phyloP scores from a whole-genome alignment of 2,888 invertebrate species.

The Petrolisthes cinctipes region DNA sequence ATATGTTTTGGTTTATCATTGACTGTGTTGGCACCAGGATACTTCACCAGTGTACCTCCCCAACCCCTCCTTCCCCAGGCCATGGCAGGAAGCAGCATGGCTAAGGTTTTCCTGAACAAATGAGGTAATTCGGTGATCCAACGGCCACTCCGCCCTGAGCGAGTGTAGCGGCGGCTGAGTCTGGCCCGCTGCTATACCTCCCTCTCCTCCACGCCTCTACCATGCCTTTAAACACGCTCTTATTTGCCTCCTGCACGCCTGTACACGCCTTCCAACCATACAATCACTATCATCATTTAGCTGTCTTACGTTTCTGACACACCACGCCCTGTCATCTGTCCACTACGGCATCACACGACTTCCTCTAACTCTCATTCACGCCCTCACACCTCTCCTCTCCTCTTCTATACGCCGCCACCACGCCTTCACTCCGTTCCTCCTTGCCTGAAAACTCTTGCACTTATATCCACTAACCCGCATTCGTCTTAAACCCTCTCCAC shows the following conservation, averaged over 20 bases:
- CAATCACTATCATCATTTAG: no score
- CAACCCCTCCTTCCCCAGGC: background rate
- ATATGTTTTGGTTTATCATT: no score
- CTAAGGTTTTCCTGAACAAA: conserved; percentile 27
- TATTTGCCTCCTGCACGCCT: no score
- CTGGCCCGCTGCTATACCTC: background rate
- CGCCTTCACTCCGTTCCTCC: background rate
- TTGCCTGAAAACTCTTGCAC: background rate
- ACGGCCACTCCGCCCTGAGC: conserved; percentile 17
- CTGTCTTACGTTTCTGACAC: no score
- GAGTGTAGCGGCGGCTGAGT: background rate
- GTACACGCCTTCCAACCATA: no score
- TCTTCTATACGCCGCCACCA: background rate
- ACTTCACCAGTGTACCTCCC: background rate
- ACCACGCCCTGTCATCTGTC: no score
- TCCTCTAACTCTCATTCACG: no score
- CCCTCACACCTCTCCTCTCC: no score
- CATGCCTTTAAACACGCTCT: no score
- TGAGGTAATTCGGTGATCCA: conserved; percentile 30
- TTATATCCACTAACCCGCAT: background rate
- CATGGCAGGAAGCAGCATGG: conserved; percentile 4
- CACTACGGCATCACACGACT: no score
- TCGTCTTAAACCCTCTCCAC: background rate
- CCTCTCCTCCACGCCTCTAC: background rate
- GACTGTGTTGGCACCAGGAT: background rate